phyloP scores from a whole-genome alignment of 53 echinoderm and acorn worm genomes.

The Temnopleurus reevesii region DNA sequence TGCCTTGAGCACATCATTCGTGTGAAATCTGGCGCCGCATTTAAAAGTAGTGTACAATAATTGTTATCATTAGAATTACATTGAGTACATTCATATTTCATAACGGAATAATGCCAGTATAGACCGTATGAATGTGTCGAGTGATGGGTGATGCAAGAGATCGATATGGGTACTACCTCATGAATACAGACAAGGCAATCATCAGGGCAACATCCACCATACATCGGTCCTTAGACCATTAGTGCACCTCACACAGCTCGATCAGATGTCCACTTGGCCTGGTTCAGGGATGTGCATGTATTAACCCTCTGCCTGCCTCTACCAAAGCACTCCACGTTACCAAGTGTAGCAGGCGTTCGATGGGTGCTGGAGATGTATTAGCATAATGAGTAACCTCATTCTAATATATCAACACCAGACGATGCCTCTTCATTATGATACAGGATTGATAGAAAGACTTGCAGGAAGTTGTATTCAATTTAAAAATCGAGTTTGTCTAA shows the following conservation, averaged over 20 bases:
- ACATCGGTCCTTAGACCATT: neutral
- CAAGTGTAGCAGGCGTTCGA: neutral
- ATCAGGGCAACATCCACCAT: neutral
- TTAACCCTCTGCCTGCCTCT: neutral
- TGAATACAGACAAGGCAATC: neutral
- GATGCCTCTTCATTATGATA: too few relatives aligned
- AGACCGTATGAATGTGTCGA: neutral
- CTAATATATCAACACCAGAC: too few relatives aligned
- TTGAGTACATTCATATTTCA: too few relatives aligned
- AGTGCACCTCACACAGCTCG: neutral
- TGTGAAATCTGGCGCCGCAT: too few relatives aligned
- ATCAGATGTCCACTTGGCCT: slow-evolving; percentile 18
- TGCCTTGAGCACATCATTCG: too few relatives aligned
- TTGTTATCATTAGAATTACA: too few relatives aligned
- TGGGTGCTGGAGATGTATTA: neutral
- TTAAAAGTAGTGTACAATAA: too few relatives aligned
- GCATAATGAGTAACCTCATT: neutral
- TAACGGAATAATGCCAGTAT: too few relatives aligned
- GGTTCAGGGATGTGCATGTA: neutral
- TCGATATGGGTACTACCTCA: neutral
- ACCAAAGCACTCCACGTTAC: neutral
- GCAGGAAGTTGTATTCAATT: too few relatives aligned
- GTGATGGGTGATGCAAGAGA: neutral
- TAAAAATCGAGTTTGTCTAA: too few relatives aligned
- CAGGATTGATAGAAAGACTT: too few relatives aligned